Evolutionary conservation across 1,140 invertebrate species (phyloP).

Genomic region (Philopotamus ludificatus): DNA sequence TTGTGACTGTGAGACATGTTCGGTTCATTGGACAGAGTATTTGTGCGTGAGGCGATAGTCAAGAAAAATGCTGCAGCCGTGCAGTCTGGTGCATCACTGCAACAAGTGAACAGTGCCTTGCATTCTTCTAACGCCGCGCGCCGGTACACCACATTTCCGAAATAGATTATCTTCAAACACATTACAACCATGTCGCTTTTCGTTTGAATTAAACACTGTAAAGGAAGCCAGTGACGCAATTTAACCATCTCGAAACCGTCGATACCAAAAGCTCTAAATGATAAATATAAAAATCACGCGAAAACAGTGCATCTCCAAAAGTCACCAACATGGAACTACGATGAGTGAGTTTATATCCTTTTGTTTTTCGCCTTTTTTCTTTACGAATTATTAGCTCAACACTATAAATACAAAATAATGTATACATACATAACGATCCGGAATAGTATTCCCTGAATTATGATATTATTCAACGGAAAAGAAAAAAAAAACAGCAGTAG

Average conservation of each 20-base stretch:
- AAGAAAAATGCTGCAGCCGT: constrained; percentile 11
- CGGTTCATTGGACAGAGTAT: too few species aligned
- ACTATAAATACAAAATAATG: too few species aligned
- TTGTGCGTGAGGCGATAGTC: too few species aligned
- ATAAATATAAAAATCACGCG: constrained; percentile 23
- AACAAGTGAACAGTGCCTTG: too few species aligned
- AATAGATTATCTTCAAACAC: constrained; percentile 1
- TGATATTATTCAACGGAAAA: too few species aligned
- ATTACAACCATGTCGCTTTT: background rate
- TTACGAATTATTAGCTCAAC: too few species aligned
- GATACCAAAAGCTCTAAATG: constrained; percentile 1
- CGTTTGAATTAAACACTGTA: background rate
- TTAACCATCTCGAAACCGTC: background rate
- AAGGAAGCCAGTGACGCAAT: background rate
- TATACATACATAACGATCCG: too few species aligned
- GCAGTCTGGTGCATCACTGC: constrained; percentile 22
- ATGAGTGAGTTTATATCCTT: constrained; percentile 14
- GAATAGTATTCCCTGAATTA: too few species aligned
- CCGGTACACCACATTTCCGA: background rate
- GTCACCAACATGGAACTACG: constrained; percentile 7
- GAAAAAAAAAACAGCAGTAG: too few species aligned
- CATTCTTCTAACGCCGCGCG: constrained; percentile 1
- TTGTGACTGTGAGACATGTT: too few species aligned
- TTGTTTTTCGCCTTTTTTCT: background rate
- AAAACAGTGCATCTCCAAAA: constrained; percentile 12